A percentile compares a stretch with the other conserved stretches of the same genome.
Conservation (phyloP, 2,113 vertebrate genomes). For the Platysternon megacephalum region DNA sequence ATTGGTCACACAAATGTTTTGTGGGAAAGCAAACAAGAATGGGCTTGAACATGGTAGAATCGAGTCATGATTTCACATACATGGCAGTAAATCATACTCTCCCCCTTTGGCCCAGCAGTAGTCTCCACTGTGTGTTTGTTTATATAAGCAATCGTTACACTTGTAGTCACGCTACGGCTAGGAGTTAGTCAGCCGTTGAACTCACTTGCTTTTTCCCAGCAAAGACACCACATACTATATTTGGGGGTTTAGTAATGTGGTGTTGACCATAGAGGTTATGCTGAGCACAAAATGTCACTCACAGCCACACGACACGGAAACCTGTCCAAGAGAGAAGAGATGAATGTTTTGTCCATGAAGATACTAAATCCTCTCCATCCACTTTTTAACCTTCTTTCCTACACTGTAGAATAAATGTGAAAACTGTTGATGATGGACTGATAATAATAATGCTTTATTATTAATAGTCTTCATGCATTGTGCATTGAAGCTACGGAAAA, state of each 20-base stretch:
- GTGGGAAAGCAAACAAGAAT: neutral
- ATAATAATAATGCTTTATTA: neutral
- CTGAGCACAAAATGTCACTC: neutral
- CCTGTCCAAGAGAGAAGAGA: neutral
- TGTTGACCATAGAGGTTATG: neutral
- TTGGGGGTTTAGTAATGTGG: neutral
- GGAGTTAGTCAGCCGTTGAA: neutral
- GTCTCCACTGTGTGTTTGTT: neutral
- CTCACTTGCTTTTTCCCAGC: neutral
- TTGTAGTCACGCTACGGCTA: neutral
- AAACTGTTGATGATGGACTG: neutral
- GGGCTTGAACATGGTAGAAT: neutral
- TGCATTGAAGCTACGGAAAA: constrained; percentile 13
- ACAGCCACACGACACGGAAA: neutral
- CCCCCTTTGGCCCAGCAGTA: neutral
- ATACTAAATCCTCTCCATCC: neutral
- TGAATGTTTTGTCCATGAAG: neutral
- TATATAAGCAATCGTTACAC: neutral
- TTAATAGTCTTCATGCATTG: neutral
- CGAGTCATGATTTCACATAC: neutral
- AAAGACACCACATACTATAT: neutral
- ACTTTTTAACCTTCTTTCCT: neutral
- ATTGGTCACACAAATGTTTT: neutral
- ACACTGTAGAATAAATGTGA: neutral
- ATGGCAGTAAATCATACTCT: neutral